Percentiles rank a stretch among this genome's conserved stretches.
phyloP scores from a whole-genome alignment of 64 coral and sea anemone species.

The Anthopleura sola region DNA sequence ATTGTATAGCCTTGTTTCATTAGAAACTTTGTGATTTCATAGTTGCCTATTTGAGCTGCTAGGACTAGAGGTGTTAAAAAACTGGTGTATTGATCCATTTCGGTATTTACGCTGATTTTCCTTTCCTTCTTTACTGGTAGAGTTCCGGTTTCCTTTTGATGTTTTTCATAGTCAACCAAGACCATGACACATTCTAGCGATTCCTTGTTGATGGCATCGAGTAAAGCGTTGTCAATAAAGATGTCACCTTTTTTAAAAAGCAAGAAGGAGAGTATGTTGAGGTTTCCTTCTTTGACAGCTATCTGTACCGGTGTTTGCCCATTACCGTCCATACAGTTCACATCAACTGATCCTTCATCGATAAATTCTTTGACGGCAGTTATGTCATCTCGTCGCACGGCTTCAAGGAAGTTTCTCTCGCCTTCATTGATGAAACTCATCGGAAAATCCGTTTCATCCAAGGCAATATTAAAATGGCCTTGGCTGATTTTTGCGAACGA shows the following conservation, averaged over 20 bases:
- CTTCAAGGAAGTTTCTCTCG: conserved; percentile 53
- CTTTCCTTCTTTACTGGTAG: not conserved
- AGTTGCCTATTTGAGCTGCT: conserved; percentile 71
- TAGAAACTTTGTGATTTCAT: conserved; percentile 63
- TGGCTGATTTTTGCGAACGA: not conserved
- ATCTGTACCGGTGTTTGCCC: conserved; percentile 65
- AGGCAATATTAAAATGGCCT: not conserved
- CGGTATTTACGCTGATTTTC: not conserved
- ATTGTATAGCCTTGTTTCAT: conserved; percentile 53
- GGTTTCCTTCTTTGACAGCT: conserved; percentile 37
- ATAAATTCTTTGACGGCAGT: conserved; percentile 34
- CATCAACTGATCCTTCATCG: conserved; percentile 20
- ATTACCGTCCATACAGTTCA: conserved; percentile 48
- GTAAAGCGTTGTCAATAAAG: conserved; percentile 44
- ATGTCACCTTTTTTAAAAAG: conserved; percentile 38
- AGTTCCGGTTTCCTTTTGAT: not conserved
- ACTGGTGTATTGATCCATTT: conserved; percentile 8
- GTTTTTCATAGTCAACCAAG: conserved; percentile 54
- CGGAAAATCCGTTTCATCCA: conserved; percentile 3
- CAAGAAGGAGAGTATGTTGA: conserved; percentile 41
- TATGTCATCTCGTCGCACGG: conserved; percentile 40
- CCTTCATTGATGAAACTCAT: conserved; percentile 2
- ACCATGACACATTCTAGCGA: conserved; percentile 48
- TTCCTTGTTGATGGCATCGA: conserved; percentile 72
- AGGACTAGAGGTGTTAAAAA: conserved; percentile 59